Evolutionary conservation across 2,797 vertebrate species (phyloP), one percentile per base, ranked within the genome.

Genomic region (Astyanax mexicanus): DNA sequence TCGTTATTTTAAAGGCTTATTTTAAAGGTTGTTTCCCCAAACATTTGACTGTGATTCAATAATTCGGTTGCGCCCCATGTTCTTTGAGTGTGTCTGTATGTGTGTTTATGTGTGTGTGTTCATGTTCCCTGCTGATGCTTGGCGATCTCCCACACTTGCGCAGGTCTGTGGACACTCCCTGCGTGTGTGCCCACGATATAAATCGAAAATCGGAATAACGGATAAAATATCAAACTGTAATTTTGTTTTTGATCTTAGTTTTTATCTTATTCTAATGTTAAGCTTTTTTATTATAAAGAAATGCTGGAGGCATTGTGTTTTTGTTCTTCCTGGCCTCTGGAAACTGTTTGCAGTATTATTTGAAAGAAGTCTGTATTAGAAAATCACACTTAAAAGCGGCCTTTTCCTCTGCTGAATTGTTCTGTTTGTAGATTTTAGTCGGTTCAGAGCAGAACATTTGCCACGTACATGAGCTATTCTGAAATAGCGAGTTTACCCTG

Each of bases 341-440:
- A 60, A 80, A 76, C 76, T 40, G 62, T 70, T 84, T 45, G 58
- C 73, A 82, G 80, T 87, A 86, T 86, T 88, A 87, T 77, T 84
- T 77, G 3, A 15, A 72, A 74, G 49, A 54, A 42, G 55, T 52
- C 29, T 64, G 65, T 72, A 65, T 52, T 79, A 75, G 72, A 4
- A 21, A 69, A 49, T 21, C 72, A 67, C 38, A 38, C 29, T 38
- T 23, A 51, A 62, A 49, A 60, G 32, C n/a, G 32, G 29, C 29
- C 29, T 32, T 32, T 32, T 32, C 29, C 2, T 32, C 29, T 32
- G 29, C 32, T 60, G 57, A 37, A 5, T 37, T 9, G 32, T 37
- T 21, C 58, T 64, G 12, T 37, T 45, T 73, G 62, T 67, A 67
- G 72, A 23, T 27, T 35, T 49, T 67, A 62, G 58, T 11, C 62